Percentiles rank a stretch among this genome's conserved stretches.
Conservation (phyloP, 1,140 invertebrate species). For the Vollenhovia emeryi region DNA sequence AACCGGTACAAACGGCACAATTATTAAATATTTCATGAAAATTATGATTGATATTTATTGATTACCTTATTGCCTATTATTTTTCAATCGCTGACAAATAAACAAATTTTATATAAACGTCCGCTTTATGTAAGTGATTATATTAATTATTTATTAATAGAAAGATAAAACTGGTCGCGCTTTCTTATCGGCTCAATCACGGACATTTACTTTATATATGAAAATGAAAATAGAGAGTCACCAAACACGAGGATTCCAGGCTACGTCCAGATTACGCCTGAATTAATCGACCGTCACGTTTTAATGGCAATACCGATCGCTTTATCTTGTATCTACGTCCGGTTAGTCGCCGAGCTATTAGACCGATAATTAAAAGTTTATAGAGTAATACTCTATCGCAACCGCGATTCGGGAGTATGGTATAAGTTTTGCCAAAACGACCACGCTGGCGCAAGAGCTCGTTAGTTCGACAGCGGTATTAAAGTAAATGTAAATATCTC, state of each 20-base stretch:
- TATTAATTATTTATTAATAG: too few species aligned
- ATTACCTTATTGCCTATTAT: too few species aligned
- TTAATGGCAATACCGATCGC: neutral
- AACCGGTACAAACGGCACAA: too few species aligned
- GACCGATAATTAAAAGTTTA: constrained; percentile 12
- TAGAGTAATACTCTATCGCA: neutral
- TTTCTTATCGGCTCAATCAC: too few species aligned
- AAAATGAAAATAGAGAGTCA: neutral
- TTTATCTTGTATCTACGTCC: neutral
- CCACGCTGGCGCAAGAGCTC: neutral
- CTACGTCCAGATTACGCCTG: neutral
- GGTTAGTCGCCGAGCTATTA: neutral
- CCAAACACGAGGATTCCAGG: neutral
- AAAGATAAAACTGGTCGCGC: too few species aligned
- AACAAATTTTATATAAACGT: too few species aligned
- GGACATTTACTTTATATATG: too few species aligned
- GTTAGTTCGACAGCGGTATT: neutral
- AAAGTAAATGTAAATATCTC: constrained; percentile 23
- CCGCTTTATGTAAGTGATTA: too few species aligned
- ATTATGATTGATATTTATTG: too few species aligned
- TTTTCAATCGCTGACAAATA: too few species aligned
- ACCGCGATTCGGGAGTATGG: neutral
- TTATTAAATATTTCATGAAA: too few species aligned
- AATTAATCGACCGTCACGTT: neutral
- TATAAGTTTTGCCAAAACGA: neutral